Evolutionary conservation across 2,888 invertebrate genomes (phyloP), one percentile per base, ranked within the genome.

Genomic region (Aleiodes alternator): DNA sequence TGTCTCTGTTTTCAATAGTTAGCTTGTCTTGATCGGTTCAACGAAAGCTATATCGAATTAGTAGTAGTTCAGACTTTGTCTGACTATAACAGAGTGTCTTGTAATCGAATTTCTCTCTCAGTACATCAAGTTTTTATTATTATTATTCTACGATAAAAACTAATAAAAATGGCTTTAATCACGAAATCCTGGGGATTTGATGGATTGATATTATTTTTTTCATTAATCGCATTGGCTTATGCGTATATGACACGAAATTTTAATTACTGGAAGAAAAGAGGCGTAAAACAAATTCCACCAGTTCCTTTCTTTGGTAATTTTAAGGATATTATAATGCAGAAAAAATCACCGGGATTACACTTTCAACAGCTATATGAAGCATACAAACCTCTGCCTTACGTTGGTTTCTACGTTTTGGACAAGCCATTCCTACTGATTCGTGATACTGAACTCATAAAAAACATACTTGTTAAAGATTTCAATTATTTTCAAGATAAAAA

Each of bases 391-490:
- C 82, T 78, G 81, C 90, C 61, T 79, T 90, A 55, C 84, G 86
- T 79, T 86, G 92, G 82, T 77, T 91, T 79, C 84, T 86, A 84
- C 43, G 74, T 90, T 0, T 84, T 91, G 14, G 88, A 91, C 79
- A 88, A 87, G n/a, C 91, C 92, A 0, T 86, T 83, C 0, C 72
- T 92, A 14, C 23, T 91, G 4, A 79, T 90, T 11, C 88, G 90
- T 0, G 90, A 91, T 61, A 89, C 89, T 0, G 90, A 90, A 12
- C 74, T 92, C 3, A 80, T 91, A 0, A 92, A 91, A 79, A 84
- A 87, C 0, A 78, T 91, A 1, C 73, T 91, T 23, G 87, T 91
- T 3, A 91, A 90, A 68, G 91, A 92, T 74, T 91, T 91, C 66
- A 86, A 88, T 77, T 85, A 84, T 11, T 91, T 91, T 77, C 76